These are phyloP conservation scores for Brenthis hecate DNA, from an alignment of 2,888 invertebrate species.

Conservation along the genomic window DNA sequence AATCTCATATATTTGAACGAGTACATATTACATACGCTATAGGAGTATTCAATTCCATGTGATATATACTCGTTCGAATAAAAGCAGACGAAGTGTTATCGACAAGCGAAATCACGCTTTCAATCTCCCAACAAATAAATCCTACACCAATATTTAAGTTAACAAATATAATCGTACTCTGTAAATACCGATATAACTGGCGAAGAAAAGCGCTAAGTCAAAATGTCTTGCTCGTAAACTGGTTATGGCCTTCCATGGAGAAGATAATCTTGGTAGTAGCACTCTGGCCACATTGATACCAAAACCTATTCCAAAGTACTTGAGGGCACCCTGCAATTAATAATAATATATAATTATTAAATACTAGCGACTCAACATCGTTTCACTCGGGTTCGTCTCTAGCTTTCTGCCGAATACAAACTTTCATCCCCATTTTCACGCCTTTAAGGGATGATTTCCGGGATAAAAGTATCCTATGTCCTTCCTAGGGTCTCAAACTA, in stretches of 20 bases:
- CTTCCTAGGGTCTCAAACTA: too few relatives aligned
- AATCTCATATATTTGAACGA: too few relatives aligned
- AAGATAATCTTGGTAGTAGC: slow-evolving; percentile 59
- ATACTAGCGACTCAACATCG: background rate
- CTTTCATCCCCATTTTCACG: too few relatives aligned
- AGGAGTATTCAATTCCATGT: too few relatives aligned
- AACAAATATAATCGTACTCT: slow-evolving; percentile 64
- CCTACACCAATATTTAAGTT: slow-evolving; percentile 6
- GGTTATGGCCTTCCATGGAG: slow-evolving; percentile 63
- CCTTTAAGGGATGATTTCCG: too few relatives aligned
- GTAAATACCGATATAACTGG: slow-evolving; percentile 80
- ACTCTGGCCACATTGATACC: slow-evolving; percentile 63
- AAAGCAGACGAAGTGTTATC: too few relatives aligned
- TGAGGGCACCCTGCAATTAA: slow-evolving; percentile 62
- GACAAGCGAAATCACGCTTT: too few relatives aligned
- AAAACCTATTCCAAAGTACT: slow-evolving; percentile 68
- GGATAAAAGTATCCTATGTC: too few relatives aligned
- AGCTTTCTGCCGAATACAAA: too few relatives aligned
- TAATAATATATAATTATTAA: background rate
- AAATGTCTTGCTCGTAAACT: slow-evolving; percentile 65
- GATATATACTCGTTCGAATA: too few relatives aligned
- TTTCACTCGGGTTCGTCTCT: too few relatives aligned
- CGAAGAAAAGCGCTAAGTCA: slow-evolving; percentile 71
- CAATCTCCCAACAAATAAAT: background rate
- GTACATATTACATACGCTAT: too few relatives aligned